Evolutionary conservation across 1,140 invertebrate genomes (phyloP).

Genomic region (Diabrotica virgifera): DNA sequence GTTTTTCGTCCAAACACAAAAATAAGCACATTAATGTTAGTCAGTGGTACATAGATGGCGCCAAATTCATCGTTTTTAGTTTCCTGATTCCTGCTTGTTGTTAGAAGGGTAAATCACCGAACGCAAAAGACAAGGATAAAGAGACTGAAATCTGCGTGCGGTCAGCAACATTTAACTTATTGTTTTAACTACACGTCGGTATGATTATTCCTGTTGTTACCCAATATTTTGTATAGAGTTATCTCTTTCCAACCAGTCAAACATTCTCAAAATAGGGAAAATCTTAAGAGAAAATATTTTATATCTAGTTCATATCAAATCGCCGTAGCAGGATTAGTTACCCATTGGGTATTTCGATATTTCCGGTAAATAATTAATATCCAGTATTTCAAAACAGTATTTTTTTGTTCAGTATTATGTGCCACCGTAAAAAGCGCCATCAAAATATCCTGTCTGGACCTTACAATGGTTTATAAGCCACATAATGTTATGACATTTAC

Average conservation of each 20-base stretch:
- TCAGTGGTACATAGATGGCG: not conserved
- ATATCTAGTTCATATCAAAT: constrained; percentile 3
- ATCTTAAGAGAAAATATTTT: not conserved
- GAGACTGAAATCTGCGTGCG: not conserved
- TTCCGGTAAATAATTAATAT: not conserved
- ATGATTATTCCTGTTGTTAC: not conserved
- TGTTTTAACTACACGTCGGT: constrained; percentile 1
- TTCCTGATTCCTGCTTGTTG: no score
- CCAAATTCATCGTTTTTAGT: not conserved
- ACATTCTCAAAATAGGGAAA: constrained; percentile 10
- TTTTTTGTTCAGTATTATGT: constrained; percentile 9
- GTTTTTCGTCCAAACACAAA: no score
- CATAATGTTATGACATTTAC: not conserved
- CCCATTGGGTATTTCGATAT: not conserved
- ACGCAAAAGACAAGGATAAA: constrained; percentile 1
- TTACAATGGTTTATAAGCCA: not conserved
- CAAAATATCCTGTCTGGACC: not conserved
- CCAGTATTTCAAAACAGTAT: constrained; percentile 10
- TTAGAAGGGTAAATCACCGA: not conserved
- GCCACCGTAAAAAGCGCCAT: not conserved
- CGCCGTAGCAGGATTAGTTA: not conserved
- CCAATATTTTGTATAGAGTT: not conserved
- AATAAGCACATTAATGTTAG: no score
- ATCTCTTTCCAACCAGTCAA: not conserved
- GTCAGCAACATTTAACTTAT: not conserved